Percentiles rank a stretch among this genome's conserved stretches.
phyloP scores from a whole-genome alignment of 2,888 invertebrate genomes.

The Odontothrips loti region DNA sequence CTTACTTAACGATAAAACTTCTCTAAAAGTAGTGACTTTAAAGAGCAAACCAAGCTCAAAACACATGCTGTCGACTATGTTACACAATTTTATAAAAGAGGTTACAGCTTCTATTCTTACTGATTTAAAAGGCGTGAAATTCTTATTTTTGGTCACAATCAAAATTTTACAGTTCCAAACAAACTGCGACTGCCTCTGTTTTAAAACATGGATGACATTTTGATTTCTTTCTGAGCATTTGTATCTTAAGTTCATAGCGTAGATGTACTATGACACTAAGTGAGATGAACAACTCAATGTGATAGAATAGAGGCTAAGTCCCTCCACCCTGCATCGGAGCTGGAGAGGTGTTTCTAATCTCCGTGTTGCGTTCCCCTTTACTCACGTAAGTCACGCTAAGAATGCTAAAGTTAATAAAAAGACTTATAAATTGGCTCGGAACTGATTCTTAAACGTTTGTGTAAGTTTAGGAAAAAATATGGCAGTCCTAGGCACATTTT shows the following conservation, averaged over 20 bases:
- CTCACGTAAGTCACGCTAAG: constrained; percentile 15
- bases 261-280: constrained; percentile 2
- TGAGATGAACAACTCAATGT: constrained; percentile 19
- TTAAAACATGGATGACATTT: neutral
- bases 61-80: neutral
- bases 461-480: neutral
- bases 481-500: neutral
- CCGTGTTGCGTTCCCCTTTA: neutral
- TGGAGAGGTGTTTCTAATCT: constrained; percentile 11
- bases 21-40: neutral
- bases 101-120: neutral
- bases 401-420: constrained; percentile 6
- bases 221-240: neutral
- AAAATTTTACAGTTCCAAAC: neutral
- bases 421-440: constrained; percentile 5
- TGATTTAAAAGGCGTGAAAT: neutral
- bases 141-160: constrained; percentile 3
- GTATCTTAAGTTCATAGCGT: constrained; percentile 3
- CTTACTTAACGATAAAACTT: neutral
- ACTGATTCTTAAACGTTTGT: neutral
- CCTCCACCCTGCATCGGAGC: neutral
- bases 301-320: constrained; percentile 1
- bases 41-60: neutral
- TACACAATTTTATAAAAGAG: neutral
- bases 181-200: neutral